Base-by-base conservation (phyloP, 2,797 vertebrate genomes). In the Esox lucius region DNA sequence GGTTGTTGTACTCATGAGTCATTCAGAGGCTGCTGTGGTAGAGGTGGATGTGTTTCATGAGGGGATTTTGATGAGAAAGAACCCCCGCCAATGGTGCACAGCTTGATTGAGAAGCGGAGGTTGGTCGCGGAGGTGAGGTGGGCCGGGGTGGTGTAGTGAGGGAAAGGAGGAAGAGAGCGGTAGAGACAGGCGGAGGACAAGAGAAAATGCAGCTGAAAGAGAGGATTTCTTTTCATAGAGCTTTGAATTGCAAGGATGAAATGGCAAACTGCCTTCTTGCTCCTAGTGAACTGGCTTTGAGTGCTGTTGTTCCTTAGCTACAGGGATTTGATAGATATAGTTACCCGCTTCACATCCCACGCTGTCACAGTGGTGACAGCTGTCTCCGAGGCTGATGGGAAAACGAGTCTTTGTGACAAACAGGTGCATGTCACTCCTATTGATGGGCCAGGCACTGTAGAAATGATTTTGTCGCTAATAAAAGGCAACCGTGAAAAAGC, bases 401-500 rank as follows among this genome's bases (percentile, higher is more conserved):
- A 81, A 80, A 81, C 73, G 80, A 77, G 80, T 66, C 75, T 28
- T 61, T 42, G 70, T 42, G 69, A 71, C 17, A 35, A 56, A 56
- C 69, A 31, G 69, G 48, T 35, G 49, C 42, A 13, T 33, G 28
- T 53, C 26, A 53, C 49, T 4, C 66, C 19, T 9, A 56, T 70
- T 70, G 69, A 70, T 46, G 31, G 70, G 69, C 28, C 24, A 28
- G 33, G 24, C 13, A 48, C 69, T 12, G 49, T 81, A 82, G 84
- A 72, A 79, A 84, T 73, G 77, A 82, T 79, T 81, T 76, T 86
- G 77, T 83, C 81, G 85, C 79, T 79, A 85, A 87, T 85, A 84
- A 85, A 83, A 64, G 78, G 72, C 81, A 83, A 79, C 39, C 66
- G 84, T 79, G 82, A 84, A 69, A 81, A 80, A 75, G 56, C 75